These are phyloP conservation scores for Fistularia tabacaria DNA, from an alignment of 2,797 vertebrate genomes.

Conservation along the genomic window DNA sequence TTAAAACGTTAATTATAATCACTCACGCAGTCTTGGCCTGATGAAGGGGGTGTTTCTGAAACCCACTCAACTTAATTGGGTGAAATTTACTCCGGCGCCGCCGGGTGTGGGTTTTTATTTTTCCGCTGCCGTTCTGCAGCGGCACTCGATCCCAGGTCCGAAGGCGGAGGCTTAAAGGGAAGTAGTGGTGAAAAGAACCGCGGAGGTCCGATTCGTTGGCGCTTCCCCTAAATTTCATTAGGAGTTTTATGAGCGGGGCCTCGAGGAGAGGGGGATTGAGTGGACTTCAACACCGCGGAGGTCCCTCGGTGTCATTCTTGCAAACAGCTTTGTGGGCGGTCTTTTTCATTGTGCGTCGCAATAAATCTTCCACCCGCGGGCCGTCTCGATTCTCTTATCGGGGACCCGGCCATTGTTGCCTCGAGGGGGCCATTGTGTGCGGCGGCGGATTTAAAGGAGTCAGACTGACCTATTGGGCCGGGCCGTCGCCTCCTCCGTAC, in stretches of 20 bases:
- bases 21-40: constrained; percentile 24
- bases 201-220: constrained; percentile 44
- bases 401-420: constrained; percentile 64
- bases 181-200: constrained; percentile 38
- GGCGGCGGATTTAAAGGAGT: constrained; percentile 56
- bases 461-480: constrained; percentile 59
- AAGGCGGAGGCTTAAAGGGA: constrained; percentile 29
- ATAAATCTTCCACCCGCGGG: constrained; percentile 74
- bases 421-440: constrained; percentile 61
- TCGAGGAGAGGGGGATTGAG: constrained; percentile 54
- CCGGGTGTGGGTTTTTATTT: neutral
- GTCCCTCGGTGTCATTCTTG: constrained; percentile 46
- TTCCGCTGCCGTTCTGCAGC: constrained; percentile 3
- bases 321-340: constrained; percentile 60
- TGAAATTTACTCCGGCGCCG: constrained; percentile 36
- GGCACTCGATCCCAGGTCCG: constrained; percentile 25
- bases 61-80: constrained; percentile 55
- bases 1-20: constrained; percentile 48
- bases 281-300: constrained; percentile 50
- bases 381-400: constrained; percentile 73
- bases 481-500: constrained; percentile 64
- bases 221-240: constrained; percentile 54
- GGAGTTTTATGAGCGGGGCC: constrained; percentile 62
- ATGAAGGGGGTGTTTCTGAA: constrained; percentile 38
- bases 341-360: constrained; percentile 66